Evolutionary conservation across 2,113 vertebrate genomes (phyloP).

Genomic region (Reinhardtius hippoglossoides): DNA sequence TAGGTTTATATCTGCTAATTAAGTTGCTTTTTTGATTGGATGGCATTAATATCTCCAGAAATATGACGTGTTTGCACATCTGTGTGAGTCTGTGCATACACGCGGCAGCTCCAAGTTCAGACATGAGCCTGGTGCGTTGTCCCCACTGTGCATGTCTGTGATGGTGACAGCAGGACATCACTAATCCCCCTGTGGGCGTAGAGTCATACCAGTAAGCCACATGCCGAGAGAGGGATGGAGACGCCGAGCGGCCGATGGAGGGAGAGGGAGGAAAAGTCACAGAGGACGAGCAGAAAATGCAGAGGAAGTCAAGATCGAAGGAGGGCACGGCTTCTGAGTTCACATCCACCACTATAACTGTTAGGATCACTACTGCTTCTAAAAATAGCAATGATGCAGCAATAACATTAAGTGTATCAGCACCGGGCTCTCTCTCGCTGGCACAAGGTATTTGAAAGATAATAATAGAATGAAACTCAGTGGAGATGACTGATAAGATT

Average conservation of each 20-base stretch:
- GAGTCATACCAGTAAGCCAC: slow-evolving; percentile 43
- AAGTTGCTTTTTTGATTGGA: background rate
- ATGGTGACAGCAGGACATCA: slow-evolving; percentile 65
- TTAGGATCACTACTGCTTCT: slow-evolving; percentile 26
- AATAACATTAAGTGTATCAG: background rate
- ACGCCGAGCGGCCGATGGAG: slow-evolving; percentile 23
- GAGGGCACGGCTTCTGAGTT: slow-evolving; percentile 15
- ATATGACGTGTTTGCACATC: background rate
- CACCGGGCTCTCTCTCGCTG: background rate
- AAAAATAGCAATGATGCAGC: slow-evolving; percentile 43
- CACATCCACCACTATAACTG: background rate
- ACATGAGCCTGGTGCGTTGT: slow-evolving; percentile 5
- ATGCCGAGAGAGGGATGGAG: slow-evolving; percentile 49
- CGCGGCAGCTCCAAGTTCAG: slow-evolving; percentile 10
- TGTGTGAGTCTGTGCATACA: slow-evolving; percentile 2
- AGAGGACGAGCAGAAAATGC: slow-evolving; percentile 41
- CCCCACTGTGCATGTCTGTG: slow-evolving; percentile 55
- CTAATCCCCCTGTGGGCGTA: slow-evolving; percentile 75
- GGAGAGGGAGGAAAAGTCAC: slow-evolving; percentile 37
- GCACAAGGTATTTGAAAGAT: background rate
- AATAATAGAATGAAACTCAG: background rate
- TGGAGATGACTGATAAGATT: too few species aligned
- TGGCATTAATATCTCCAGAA: background rate
- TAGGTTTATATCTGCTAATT: background rate
- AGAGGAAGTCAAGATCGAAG: slow-evolving; percentile 23